Base-by-base conservation (phyloP, 2,113 vertebrate species). In the Chaetodon auriga region DNA sequence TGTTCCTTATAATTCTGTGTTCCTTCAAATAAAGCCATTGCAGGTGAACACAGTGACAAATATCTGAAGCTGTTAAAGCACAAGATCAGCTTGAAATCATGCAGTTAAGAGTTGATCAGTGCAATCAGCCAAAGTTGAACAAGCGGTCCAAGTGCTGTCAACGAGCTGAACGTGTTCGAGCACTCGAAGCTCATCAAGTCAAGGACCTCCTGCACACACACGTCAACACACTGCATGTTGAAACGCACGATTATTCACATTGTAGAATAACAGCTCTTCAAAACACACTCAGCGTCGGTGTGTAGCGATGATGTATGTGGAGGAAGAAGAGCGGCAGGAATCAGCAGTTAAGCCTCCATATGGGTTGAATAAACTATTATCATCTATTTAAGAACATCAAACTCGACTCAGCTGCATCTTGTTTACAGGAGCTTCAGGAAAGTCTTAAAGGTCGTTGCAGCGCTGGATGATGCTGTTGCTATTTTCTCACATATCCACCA, bases 81-180 rank as follows among this genome's bases (percentile, higher is more conserved):
- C 25, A 14, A 64, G n/a, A 61, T 21, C 53, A 45, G n/a, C 51
- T 48, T 74, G 61, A 84, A 79, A 82, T 79, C n/a, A 82, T 7
- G 0, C 25, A 5, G 75, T 61, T 7, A 18, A 57, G 65, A 75
- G 78, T 65, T 90, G 81, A 90, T 89, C 79, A 61, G 74, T 83
- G 83, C 89, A 92, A 93, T 95, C 91, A 93, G 76, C 64, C 84
- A 46, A 81, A 88, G 87, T 53, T 79, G 85, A 77, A 74, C 60
- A 78, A 89, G 84, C 53, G 75, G 48, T 61, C 6, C 7, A 3
- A 84, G 77, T 69, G 74, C 48, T 14, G 48, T 41, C 41, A 23
- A 7, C 3, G 21, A 36, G 57, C 54, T 30, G 58, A 76, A 21
- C 35, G 62, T 71, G 76, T 63, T 61, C 35, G 72, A 45, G 41